Conservation (phyloP, 1,140 invertebrate species). For the Agrilus planipennis region DNA sequence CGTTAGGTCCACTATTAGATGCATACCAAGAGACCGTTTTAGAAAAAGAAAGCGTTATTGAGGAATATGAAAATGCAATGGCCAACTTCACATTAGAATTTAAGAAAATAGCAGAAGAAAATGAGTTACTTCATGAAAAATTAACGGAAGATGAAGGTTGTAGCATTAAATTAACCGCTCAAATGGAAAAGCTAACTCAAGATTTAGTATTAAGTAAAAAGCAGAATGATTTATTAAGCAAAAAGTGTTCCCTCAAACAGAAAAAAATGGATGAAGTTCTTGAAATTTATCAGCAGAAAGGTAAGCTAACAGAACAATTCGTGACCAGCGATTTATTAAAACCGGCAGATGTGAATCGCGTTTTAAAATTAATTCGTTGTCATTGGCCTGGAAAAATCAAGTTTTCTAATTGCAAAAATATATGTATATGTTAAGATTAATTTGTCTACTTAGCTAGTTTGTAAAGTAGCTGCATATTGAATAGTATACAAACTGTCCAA, state of each 20-base stretch:
- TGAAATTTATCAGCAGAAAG: constrained; percentile 45
- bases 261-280: constrained; percentile 48
- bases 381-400: too few species aligned
- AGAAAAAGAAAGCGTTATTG: constrained; percentile 53
- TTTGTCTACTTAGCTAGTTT: too few species aligned
- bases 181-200: constrained; percentile 32
- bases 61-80: constrained; percentile 45
- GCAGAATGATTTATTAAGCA: constrained; percentile 43
- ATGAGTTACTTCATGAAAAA: constrained; percentile 42
- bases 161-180: constrained; percentile 38
- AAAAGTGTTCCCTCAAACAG: constrained; percentile 40
- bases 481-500: too few species aligned
- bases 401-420: too few species aligned
- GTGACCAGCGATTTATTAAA: too few species aligned
- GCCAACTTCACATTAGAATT: constrained; percentile 46
- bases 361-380: too few species aligned
- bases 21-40: constrained; percentile 52
- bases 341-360: too few species aligned
- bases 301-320: too few species aligned
- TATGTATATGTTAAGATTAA: too few species aligned
- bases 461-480: too few species aligned
- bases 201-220: constrained; percentile 46
- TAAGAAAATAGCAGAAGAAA: constrained; percentile 49
- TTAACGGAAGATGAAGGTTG: constrained; percentile 38
- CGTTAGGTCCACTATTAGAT: constrained; percentile 48